phyloP scores from a whole-genome alignment of 2,113 vertebrate species.

The Psittacula cyanocephala region DNA sequence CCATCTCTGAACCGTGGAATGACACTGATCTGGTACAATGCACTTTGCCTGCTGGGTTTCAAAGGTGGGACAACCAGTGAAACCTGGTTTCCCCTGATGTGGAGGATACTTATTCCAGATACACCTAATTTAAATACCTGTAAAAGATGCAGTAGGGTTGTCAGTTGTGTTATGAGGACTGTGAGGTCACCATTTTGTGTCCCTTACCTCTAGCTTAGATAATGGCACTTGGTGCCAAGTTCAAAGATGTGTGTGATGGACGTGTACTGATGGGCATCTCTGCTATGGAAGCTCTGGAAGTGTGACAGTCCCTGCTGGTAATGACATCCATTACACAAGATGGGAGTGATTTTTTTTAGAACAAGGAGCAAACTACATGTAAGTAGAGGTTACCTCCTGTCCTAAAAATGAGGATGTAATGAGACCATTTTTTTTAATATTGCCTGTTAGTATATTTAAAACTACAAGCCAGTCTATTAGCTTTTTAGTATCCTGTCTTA shows the following conservation, averaged over 20 bases:
- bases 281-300: background rate
- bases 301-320: background rate
- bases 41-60: background rate
- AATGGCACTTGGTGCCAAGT: background rate
- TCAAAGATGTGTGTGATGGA: background rate
- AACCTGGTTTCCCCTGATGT: background rate
- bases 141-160: background rate
- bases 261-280: background rate
- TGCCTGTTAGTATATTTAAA: background rate
- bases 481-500: background rate
- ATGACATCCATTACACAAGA: background rate
- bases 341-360: background rate
- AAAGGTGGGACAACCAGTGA: background rate
- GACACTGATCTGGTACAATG: background rate
- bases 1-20: background rate
- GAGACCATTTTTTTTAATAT: background rate
- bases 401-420: background rate
- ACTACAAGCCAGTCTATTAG: background rate
- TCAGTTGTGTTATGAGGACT: background rate
- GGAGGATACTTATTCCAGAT: background rate
- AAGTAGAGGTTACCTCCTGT: background rate
- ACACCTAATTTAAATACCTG: background rate
- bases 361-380: background rate
- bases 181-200: background rate
- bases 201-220: background rate